These are phyloP conservation scores for Meloidogyne hapla DNA, from an alignment of 1,140 invertebrate species.

Conservation along the genomic window DNA sequence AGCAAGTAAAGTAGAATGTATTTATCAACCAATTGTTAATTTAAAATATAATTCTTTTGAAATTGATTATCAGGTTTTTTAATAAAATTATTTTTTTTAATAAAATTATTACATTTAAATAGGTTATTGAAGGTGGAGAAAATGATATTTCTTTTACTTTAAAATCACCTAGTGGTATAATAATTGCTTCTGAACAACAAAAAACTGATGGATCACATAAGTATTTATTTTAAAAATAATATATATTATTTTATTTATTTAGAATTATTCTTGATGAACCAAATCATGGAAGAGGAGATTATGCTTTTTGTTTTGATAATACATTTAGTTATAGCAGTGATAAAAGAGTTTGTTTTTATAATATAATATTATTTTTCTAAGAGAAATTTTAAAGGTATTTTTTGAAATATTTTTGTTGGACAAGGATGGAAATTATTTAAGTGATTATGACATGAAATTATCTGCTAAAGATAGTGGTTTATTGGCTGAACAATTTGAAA, in stretches of 20 bases:
- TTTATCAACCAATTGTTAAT: constrained; percentile 44
- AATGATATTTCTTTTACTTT: constrained; percentile 65
- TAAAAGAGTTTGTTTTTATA: constrained; percentile 16
- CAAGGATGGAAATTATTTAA: constrained; percentile 60
- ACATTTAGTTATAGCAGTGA: constrained; percentile 54
- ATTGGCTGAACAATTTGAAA: constrained; percentile 64
- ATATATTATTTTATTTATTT: background rate
- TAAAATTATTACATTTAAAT: constrained; percentile 28
- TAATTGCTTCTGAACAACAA: constrained; percentile 56
- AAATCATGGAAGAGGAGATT: constrained; percentile 62
- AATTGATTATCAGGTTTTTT: constrained; percentile 47
- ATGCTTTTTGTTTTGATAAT: constrained; percentile 67
- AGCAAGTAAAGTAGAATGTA: constrained; percentile 43
- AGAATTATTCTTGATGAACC: constrained; percentile 38
- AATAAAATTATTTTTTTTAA: background rate
- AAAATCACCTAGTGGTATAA: constrained; percentile 56
- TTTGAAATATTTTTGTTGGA: constrained; percentile 65
- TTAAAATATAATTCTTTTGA: constrained; percentile 44
- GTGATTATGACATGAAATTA: constrained; percentile 40
- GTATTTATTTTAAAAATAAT: constrained; percentile 48
- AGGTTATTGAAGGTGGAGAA: constrained; percentile 67
- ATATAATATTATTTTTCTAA: background rate
- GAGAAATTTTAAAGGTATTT: constrained; percentile 65
- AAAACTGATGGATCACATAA: constrained; percentile 64
- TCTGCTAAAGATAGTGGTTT: constrained; percentile 28